phyloP scores from a whole-genome alignment of 2,888 invertebrate genomes.

The Nowickia ferox region DNA sequence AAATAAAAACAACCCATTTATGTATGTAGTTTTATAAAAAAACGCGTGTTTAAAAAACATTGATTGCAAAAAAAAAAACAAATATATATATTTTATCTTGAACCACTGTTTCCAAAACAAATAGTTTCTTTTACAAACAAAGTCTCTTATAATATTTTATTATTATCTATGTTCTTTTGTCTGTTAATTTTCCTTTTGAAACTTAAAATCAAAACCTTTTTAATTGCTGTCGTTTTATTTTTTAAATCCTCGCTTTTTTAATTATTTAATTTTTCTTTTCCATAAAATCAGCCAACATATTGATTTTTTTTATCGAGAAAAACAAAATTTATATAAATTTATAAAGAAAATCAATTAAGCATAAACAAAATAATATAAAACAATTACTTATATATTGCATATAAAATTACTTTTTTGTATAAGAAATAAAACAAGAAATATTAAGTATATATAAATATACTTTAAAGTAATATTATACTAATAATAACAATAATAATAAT shows the following conservation, averaged over 20 bases:
- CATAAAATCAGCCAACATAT: conserved; percentile 10
- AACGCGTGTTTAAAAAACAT: conserved; percentile 30
- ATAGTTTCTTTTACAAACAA: neutral
- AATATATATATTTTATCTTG: conserved; percentile 41
- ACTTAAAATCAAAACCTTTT: conserved; percentile 58
- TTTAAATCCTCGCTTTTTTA: conserved; percentile 15
- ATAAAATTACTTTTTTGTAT: conserved; percentile 69
- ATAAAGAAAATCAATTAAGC: conserved; percentile 34
- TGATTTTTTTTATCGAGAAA: conserved; percentile 26
- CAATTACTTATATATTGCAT: conserved; percentile 68
- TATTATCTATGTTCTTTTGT: conserved; percentile 15
- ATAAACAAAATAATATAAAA: conserved; percentile 24
- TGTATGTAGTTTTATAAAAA: conserved; percentile 51
- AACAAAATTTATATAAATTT: conserved; percentile 32
- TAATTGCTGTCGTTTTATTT: neutral
- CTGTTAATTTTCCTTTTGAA: conserved; percentile 23
- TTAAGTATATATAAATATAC: conserved; percentile 75
- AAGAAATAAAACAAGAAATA: conserved; percentile 68
- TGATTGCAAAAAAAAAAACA: neutral
- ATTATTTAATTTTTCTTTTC: conserved; percentile 8
- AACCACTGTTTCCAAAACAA: conserved; percentile 23
- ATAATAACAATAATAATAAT: conserved; percentile 71
- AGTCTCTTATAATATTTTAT: neutral
- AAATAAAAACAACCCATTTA: conserved; percentile 13
- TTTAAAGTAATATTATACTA: conserved; percentile 75